A percentile compares a stretch with the other conserved stretches of the same genome.
Evolutionary conservation across 2,797 vertebrate species (phyloP).

Genomic region (Otolemur crassicaudatus): DNA sequence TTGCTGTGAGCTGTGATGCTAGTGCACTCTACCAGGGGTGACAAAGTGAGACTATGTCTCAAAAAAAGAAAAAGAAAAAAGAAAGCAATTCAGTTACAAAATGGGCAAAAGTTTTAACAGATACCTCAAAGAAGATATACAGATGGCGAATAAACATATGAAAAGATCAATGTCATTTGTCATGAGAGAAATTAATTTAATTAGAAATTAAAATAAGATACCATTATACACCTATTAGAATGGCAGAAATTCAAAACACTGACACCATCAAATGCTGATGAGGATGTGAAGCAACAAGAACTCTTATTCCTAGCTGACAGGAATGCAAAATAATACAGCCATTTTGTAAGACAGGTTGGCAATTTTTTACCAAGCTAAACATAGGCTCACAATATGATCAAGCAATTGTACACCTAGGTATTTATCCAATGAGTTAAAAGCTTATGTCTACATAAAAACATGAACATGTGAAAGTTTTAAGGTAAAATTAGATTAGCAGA

Average conservation of each 20-base stretch:
- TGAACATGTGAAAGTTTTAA: neutral
- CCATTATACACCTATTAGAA: neutral
- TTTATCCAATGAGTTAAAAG: neutral
- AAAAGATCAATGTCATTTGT: neutral
- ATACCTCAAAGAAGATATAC: neutral
- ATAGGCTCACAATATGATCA: neutral
- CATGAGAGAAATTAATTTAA: neutral
- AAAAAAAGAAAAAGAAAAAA: neutral
- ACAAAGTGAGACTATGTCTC: no score
- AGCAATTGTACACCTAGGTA: neutral
- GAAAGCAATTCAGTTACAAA: neutral
- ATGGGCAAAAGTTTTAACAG: neutral
- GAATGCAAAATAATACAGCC: neutral
- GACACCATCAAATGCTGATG: neutral
- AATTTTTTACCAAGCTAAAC: neutral
- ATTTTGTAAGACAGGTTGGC: neutral
- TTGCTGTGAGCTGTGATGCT: no score
- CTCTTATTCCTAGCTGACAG: neutral
- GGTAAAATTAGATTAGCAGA: slow-evolving; percentile 9
- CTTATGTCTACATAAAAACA: neutral
- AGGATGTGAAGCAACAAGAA: neutral
- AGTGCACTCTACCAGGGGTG: no score
- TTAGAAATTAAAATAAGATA: neutral
- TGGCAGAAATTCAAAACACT: neutral
- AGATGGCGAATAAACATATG: neutral